A percentile compares a stretch with the other conserved stretches of the same genome.
Evolutionary conservation across 2,113 vertebrate genomes (phyloP).

Genomic region (Psophia crepitans): DNA sequence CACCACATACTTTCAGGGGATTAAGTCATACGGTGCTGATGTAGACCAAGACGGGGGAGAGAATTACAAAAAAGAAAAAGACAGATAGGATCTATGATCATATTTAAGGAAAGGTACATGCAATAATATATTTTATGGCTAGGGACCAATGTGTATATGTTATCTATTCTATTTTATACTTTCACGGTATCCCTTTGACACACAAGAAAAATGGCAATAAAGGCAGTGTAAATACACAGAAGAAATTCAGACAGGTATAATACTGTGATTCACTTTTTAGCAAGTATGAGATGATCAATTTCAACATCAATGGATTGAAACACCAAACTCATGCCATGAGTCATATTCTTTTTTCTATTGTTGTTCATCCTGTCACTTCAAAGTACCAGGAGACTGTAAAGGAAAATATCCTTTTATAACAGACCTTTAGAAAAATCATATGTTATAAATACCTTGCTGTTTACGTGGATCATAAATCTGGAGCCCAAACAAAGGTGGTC

Average conservation of each 20-base stretch:
- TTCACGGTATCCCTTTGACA: neutral
- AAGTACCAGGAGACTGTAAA: neutral
- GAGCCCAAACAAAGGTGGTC: slow-evolving; percentile 92
- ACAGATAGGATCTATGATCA: neutral
- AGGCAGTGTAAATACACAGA: neutral
- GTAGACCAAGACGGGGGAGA: neutral
- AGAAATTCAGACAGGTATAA: neutral
- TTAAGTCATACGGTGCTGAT: neutral
- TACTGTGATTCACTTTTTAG: neutral
- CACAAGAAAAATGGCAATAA: neutral
- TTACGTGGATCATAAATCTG: slow-evolving; percentile 92
- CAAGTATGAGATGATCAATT: neutral
- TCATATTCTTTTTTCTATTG: neutral
- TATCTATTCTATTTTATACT: neutral
- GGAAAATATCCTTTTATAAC: neutral
- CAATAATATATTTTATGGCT: neutral
- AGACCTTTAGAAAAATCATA: neutral
- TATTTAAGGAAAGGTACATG: neutral
- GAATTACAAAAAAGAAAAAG: neutral
- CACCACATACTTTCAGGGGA: neutral
- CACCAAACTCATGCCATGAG: neutral
- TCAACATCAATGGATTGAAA: neutral
- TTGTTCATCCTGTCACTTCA: neutral
- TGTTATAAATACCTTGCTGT: slow-evolving; percentile 85
- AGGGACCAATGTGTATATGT: neutral